phyloP scores from a whole-genome alignment of 2,888 invertebrate genomes.

The Stomorhina lunata region DNA sequence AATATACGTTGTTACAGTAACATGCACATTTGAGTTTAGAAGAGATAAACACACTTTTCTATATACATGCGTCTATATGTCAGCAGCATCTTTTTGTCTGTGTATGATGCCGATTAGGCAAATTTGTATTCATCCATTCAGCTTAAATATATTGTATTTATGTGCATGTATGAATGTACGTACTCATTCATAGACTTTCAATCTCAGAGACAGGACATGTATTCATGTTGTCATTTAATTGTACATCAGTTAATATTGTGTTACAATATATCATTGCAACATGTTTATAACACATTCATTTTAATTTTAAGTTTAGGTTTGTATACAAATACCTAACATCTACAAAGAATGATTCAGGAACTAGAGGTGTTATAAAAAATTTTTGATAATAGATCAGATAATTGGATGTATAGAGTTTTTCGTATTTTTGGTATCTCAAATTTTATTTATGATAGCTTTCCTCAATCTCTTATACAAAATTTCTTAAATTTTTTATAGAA shows the following conservation, averaged over 20 bases:
- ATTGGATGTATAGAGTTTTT: too few species aligned
- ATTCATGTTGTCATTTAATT: constrained; percentile 28
- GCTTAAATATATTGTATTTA: neutral
- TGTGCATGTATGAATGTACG: neutral
- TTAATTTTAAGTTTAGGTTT: constrained; percentile 2
- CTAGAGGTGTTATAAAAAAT: too few species aligned
- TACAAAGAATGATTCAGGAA: too few species aligned
- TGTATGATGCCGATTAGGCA: constrained; percentile 18
- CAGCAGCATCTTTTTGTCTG: constrained; percentile 21
- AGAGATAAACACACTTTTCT: neutral
- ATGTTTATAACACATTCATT: constrained; percentile 32
- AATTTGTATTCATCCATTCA: constrained; percentile 22
- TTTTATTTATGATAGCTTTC: too few species aligned
- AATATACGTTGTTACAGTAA: constrained; percentile 7
- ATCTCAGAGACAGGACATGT: constrained; percentile 2
- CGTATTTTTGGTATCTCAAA: too few species aligned
- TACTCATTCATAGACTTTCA: neutral
- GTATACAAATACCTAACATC: neutral
- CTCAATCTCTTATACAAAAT: too few species aligned
- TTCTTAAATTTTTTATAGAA: too few species aligned
- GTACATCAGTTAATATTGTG: constrained; percentile 44
- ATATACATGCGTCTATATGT: neutral
- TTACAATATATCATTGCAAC: constrained; percentile 33
- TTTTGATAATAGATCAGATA: too few species aligned
- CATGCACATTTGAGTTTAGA: neutral